phyloP scores from a whole-genome alignment of 1,140 invertebrate species.

The Pogonus chalceus region DNA sequence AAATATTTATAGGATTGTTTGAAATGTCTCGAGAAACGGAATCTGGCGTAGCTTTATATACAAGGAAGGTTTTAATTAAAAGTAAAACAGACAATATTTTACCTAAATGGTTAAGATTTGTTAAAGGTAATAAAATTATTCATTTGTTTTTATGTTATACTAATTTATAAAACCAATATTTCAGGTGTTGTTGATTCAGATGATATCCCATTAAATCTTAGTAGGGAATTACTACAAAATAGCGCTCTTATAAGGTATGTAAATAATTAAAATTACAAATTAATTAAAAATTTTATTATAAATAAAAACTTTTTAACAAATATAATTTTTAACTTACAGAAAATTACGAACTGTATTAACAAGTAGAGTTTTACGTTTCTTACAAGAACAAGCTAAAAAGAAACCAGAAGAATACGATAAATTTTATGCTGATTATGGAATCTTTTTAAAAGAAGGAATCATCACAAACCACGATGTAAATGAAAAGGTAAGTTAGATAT shows the following conservation, averaged over 20 bases:
- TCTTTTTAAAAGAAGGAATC: conserved; percentile 94
- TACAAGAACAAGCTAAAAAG: conserved; percentile 77
- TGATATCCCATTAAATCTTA: conserved; percentile 95
- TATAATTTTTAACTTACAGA: conserved; percentile 39
- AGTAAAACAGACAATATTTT: conserved; percentile 82
- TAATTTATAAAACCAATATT: conserved; percentile 4
- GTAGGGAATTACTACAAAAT: conserved; percentile 90
- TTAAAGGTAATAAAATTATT: conserved; percentile 86
- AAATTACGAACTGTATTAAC: conserved; percentile 80
- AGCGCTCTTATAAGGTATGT: conserved; percentile 76
- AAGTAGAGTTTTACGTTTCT: conserved; percentile 72
- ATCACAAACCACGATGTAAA: conserved; percentile 66
- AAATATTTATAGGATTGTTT: conserved; percentile 51
- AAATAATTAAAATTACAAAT: conserved; percentile 9
- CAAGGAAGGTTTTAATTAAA: conserved; percentile 82
- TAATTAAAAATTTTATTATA: conserved; percentile 13
- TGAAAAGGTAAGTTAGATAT: conserved; percentile 57
- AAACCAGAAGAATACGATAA: conserved; percentile 69
- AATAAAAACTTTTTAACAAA: conserved; percentile 4
- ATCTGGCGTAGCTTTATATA: conserved; percentile 80
- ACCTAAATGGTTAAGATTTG: conserved; percentile 88
- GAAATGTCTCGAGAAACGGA: conserved; percentile 78
- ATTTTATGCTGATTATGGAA: conserved; percentile 86
- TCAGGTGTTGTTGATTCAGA: conserved; percentile 91
- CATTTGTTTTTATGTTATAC: conserved; percentile 9